Evolutionary conservation across 2,888 invertebrate genomes (phyloP), one percentile per base, ranked within the genome.

Genomic region (Sesia apiformis): DNA sequence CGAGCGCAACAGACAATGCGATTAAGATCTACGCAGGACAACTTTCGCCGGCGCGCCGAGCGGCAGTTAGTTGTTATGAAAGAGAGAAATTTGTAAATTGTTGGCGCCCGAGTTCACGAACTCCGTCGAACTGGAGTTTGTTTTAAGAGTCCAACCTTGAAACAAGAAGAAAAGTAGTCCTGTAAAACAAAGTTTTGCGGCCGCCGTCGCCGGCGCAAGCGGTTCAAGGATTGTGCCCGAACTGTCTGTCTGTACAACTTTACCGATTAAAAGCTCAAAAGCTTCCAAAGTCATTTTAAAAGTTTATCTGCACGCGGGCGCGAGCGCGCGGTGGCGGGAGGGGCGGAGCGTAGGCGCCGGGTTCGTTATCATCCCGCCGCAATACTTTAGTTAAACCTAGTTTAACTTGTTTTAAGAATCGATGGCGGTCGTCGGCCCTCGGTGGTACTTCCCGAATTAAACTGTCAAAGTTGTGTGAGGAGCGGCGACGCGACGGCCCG

Each of bases 91-190:
- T 90, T 90, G 90, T 90, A 90, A 90, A 90, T 90, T 90, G 90
- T 90, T 90, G 88, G 90, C 89, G 88, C 89, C 85, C 88, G 90
- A 90, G 90, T 90, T 90, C 90, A 87, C 87, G 88, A 90, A 90
- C 90, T 90, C 88, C 87, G 88, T 88, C 89, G 88, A 88, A 88
- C 89, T 72, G 84, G 89, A 89, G 90, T 90, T 90, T 90, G 90
- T 90, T 90, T 90, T 90, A 90, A 90, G 90, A 90, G 90, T 90
- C 88, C 90, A 90, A 90, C 90, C 90, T 90, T 90, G 90, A 90
- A 90, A 90, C 90, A 90, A 90, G 90, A 90, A 90, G 89, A 90
- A 90, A 90, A 90, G 90, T 90, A 90, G 90, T 90, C 90, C 90
- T 90, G 90, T 90, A 89, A 90, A 90, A 90, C 90, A 90, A 90